Base-by-base conservation (phyloP, 2,888 invertebrate species). In the Molorchus minor region DNA sequence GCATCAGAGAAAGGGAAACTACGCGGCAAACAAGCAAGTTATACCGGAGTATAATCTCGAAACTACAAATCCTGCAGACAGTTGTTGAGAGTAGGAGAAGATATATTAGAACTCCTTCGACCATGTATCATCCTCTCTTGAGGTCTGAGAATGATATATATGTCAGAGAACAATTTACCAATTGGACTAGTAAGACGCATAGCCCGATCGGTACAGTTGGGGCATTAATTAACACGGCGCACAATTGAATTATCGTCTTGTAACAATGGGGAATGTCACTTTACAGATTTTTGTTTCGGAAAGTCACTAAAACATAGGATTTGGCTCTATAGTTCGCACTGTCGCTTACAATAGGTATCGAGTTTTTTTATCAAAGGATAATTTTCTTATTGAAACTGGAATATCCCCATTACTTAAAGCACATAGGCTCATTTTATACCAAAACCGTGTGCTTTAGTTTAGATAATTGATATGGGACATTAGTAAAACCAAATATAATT, bases 121-220 rank as follows among this genome's bases (percentile, higher is more conserved):
- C 72, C 68, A 74, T 75, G 68, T 61, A 73, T 75, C 74, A 74
- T 74, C 68, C 71, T 68, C 72, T 72, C 72, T 72, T 73, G 75
- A 75, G 74, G 69, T 71, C 69, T 70, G 59, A 54, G 73, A 72
- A 73, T 75, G 75, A 75, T 76, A 75, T 74, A 75, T 76, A 68
- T 70, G 73, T 70, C 73, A 70, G 70, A 65, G 67, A 73, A 71
- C 74, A 75, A 74, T 75, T 74, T 69, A 69, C 62, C 73, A 74
- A 75, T 72, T 71, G 71, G 71, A 69, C 65, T 64, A 44, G 65
- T 55, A 71, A 69, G 71, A 71, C 61, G 61, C 61, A 68, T 67
- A 45, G 58, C 49, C 29, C 56, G 60, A 64, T 64, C 56, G 62
- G 58, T 60, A 56, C 55, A 59, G 53, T 51, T 49, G 44, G 45